Base-by-base conservation (phyloP, 2,113 vertebrate genomes). In the Poeciliopsis retropinna region DNA sequence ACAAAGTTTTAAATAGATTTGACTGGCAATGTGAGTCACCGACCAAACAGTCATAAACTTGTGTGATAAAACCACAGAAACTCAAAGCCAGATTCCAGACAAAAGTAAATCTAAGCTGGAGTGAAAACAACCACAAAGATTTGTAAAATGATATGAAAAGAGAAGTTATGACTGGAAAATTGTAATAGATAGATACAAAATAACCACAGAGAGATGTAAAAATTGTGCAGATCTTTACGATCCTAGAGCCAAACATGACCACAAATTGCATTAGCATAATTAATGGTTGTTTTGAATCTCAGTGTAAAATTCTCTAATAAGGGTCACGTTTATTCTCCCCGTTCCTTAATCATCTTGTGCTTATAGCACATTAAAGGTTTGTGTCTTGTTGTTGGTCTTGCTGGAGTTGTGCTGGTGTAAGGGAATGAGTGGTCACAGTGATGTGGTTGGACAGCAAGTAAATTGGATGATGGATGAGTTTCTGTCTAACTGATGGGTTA, bases 391-490 rank as follows among this genome's bases (percentile, higher is more conserved):
- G 67, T 78, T 75, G 76, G 76, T 78, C 39, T 28, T 44, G 34
- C 71, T 71, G 80, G 72, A 83, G 77, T 68, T 75, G 64, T 79
- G 79, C 70, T 73, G 15, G 82, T 83, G 69, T 85, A 86, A 89
- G 82, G 87, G 88, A 92, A 88, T 88, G 88, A 89, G 92, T 87
- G 76, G 86, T 87, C 79, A 85, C 80, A 82, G 86, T 80, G 78
- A 66, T 75, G 84, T 67, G 75, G 80, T 88, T 84, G 76, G 87
- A 90, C 57, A 68, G 82, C 75, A 67, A 75, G 67, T 86, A 92
- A 92, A 92, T 89, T 87, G 89, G 84, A 89, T 90, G 90, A 93
- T 85, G 80, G 91, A 92, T 85, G 90, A 89, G 86, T 78, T 60
- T 51, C 85, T 83, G 84, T 88, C 81, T 64, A 37, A 66, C 84